Evolutionary conservation across 2,113 vertebrate genomes (phyloP), one percentile per base, ranked within the genome.

Genomic region (Callopanchax toddi): DNA sequence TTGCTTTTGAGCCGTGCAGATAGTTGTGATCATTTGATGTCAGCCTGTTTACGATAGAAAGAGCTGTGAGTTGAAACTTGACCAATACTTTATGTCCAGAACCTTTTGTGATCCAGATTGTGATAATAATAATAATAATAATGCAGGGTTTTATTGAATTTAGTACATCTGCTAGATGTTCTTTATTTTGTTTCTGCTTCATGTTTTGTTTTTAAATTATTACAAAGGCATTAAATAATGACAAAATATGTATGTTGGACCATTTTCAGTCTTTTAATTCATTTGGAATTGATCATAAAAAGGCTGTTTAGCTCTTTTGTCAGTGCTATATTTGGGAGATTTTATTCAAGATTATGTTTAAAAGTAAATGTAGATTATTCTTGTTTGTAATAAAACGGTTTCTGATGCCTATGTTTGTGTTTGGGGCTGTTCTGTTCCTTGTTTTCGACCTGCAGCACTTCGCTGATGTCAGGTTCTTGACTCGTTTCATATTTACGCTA

Each of bases 381-480:
- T 32, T 11, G 1, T 18, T 73, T 74, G 43, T 46, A 58, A 44
- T 67, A 23, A 78, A 54, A 57, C 23, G 21, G 46, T 52, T 45
- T 29, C 48, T 23, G 29, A 34, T 34, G 44, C 34, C 21, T 70
- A 69, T 70, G 58, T 76, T 72, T 63, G 67, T 49, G 29, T 44
- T 57, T 23, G 56, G 40, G 68, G 55, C 46, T 26, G 49, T 9
- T 56, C 44, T 45, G 20, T 67, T 77, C 56, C 57, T 55, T 12
- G 0, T 60, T 78, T 57, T 44, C 74, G 56, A 75, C 57, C 10
- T 59, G n/a, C 60, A 59, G 65, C 67, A 50, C 37, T 65, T 76
- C 69, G 74, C 71, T 83, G 69, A 76, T 66, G 74, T 85, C 58
- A 79, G 50, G 67, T 37, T 25, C 53, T 85, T 81, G 39, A 81